Percentiles rank a stretch among this genome's conserved stretches.
phyloP scores from a whole-genome alignment of 2,797 vertebrate species.

The Bucorvus abyssinicus region DNA sequence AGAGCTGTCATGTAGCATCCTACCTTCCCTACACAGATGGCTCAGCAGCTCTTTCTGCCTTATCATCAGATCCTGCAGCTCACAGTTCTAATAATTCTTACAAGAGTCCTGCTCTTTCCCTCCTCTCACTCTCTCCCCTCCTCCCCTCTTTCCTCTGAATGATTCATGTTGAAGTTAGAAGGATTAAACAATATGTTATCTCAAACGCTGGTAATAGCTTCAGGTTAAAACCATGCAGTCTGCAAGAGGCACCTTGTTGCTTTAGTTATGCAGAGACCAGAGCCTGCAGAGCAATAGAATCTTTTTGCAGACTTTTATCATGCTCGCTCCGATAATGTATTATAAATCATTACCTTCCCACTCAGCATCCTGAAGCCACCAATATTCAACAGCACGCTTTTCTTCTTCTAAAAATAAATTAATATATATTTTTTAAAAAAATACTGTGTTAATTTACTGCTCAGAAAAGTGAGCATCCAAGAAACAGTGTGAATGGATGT shows the following conservation, averaged over 20 bases:
- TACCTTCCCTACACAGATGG: neutral
- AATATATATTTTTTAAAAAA: neutral
- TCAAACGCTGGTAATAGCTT: conserved; percentile 56
- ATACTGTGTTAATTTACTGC: neutral
- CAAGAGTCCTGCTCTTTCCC: neutral
- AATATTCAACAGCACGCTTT: conserved; percentile 18
- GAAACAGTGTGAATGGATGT: neutral
- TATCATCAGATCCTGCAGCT: conserved; percentile 32
- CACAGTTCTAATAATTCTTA: conserved; percentile 43
- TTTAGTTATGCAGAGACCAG: conserved; percentile 66
- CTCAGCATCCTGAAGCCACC: conserved; percentile 16
- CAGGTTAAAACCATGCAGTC: conserved; percentile 54
- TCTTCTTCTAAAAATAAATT: conserved; percentile 14
- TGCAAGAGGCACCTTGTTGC: conserved; percentile 55
- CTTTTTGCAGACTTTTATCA: conserved; percentile 59
- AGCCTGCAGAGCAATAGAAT: conserved; percentile 40
- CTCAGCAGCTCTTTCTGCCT: conserved; percentile 16
- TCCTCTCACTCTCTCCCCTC: neutral
- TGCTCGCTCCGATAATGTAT: conserved; percentile 53
- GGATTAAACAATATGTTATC: conserved; percentile 68
- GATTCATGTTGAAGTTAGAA: conserved; percentile 69
- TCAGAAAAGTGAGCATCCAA: neutral
- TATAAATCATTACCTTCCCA: conserved; percentile 61
- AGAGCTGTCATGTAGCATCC: neutral
- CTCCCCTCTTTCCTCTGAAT: conserved; percentile 55